Evolutionary conservation across 2,888 invertebrate species (phyloP), one percentile per base, ranked within the genome.

Genomic region (Venusia cambrica): DNA sequence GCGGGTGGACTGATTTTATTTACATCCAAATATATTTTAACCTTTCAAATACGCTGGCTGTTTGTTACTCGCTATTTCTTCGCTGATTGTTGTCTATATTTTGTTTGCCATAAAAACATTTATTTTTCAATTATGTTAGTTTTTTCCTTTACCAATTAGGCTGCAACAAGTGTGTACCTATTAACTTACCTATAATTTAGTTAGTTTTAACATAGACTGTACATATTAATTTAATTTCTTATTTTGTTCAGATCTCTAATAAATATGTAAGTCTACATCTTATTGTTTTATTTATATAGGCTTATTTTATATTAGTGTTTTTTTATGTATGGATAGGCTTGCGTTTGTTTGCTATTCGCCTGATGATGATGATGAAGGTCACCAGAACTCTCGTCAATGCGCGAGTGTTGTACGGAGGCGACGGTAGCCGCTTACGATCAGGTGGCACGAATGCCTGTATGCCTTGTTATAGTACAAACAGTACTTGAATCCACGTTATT

Each of bases 231-330:
- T 88, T 87, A 80, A 87, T 85, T 87, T 87, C 85, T 81, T 87
- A 87, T 87, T 87, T 84, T 87, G 87, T 88, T 88, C 87, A 88
- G 88, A 88, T 88, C 88, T 88, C 88, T 88, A 88, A 88, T 88
- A 88, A 87, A 88, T 80, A 84, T 83, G 81, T 87, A 87, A 87
- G 87, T 87, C 84, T 85, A 85, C 58, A 57, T 30, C 14, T 6
- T 19, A 54, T 55, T 53, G 49, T 55, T 62, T 57, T 51, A 59
- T 57, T 56, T 56, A 35, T n/a, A n/a, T n/a, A n/a, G n/a, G n/a
- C n/a, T n/a, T n/a, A n/a, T n/a, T n/a, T n/a, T n/a, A n/a, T n/a
- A n/a, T n/a, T n/a, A n/a, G n/a, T n/a, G n/a, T n/a, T n/a, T n/a
- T n/a, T n/a, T n/a, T n/a, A n/a, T n/a, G n/a, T n/a, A n/a, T n/a